Evolutionary conservation across 2,888 invertebrate species (phyloP), one percentile per base, ranked within the genome.

Genomic region (Drosophila phalerata): DNA sequence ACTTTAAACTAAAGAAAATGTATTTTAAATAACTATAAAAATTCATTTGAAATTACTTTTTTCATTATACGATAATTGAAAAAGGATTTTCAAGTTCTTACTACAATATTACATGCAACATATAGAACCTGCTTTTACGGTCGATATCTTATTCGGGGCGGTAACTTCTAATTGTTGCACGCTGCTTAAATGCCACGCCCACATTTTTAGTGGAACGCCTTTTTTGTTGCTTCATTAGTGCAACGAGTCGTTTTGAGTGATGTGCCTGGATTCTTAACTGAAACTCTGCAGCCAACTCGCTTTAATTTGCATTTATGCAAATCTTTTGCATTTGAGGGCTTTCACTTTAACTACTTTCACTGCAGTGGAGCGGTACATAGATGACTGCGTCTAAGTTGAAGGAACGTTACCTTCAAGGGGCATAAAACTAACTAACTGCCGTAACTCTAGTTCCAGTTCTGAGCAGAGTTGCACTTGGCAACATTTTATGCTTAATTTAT

Each of bases 261-360:
- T 72, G 74, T 70, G 72, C 34, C 66, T 8, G 32, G 52, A 45
- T 42, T 42, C 22, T 60, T 58, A 34, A 47, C 70, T 57, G 53
- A 30, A 34, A 60, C 64, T 72, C 51, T 58, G 34, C 51, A 51
- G 43, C 15, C 42, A 65, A 49, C 57, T 72, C 32, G 48, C 58
- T 52, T 71, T 61, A 68, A 81, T 82, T 84, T 81, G 71, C 84
- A 81, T 77, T 79, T 81, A 84, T 78, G 79, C 77, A 84, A 82
- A 82, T 81, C 63, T 61, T 40, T 19, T 55, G 74, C 81, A 68
- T 73, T 70, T 65, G 53, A 80, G 68, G 68, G 79, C 77, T 78
- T 84, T 77, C 71, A 77, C 78, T 78, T 72, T 76, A 75, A 69
- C 69, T 66, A 69, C 84, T 83, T 83, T 78, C 78, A 71, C 76